phyloP scores from a whole-genome alignment of 2,113 vertebrate genomes.

The Pseudorasbora parva region DNA sequence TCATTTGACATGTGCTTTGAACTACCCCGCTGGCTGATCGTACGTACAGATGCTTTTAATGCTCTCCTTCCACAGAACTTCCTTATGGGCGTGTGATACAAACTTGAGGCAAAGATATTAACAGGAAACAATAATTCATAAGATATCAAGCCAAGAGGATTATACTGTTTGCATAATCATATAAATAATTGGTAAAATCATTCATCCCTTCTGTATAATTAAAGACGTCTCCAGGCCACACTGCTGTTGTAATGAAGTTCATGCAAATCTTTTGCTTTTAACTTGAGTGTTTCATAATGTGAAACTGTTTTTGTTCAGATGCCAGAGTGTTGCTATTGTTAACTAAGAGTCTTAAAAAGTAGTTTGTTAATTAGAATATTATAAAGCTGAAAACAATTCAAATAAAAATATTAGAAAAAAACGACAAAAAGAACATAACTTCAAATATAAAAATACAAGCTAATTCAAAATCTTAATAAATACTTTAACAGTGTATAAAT shows the following conservation, averaged over 20 bases:
- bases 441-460: background rate
- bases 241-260: constrained; percentile 7
- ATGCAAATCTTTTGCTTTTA: background rate
- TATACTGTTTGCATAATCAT: constrained; percentile 11
- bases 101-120: background rate
- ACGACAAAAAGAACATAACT: background rate
- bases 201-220: constrained; percentile 32
- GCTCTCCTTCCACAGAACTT: background rate
- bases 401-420: too few relatives aligned
- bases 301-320: background rate
- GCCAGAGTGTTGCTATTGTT: background rate
- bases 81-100: background rate
- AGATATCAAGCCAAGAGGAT: constrained; percentile 7
- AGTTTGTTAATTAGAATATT: background rate
- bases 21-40: background rate
- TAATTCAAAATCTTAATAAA: background rate
- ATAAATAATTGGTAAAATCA: constrained; percentile 42
- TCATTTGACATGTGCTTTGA: constrained; percentile 20
- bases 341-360: background rate
- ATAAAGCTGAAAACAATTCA: background rate
- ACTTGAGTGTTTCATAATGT: background rate
- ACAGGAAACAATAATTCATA: constrained; percentile 1
- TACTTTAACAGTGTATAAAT: background rate
- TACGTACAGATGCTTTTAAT: constrained; percentile 33
- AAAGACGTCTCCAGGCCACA: constrained; percentile 6